Evolutionary conservation across 2,113 vertebrate genomes (phyloP).

Genomic region (Triplophysa rosa): DNA sequence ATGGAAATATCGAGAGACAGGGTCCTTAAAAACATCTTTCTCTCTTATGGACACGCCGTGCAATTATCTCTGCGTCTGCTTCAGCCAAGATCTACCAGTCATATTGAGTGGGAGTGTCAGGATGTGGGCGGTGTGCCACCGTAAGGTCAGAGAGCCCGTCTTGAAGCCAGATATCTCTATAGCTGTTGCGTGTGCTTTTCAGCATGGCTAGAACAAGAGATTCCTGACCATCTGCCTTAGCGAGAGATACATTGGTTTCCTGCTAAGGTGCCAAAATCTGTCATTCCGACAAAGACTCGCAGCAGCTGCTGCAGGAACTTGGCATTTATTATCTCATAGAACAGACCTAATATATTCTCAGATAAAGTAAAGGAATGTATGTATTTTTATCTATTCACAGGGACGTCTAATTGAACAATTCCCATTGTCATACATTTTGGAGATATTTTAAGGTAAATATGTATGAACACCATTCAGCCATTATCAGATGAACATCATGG

Average conservation of each 20-base stretch:
- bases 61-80: slow-evolving; percentile 75
- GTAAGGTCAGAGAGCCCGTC: slow-evolving; percentile 78
- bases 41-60: slow-evolving; percentile 72
- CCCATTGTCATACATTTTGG: too few relatives aligned
- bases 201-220: slow-evolving; percentile 59
- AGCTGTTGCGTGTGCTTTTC: slow-evolving; percentile 69
- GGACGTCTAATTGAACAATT: too few relatives aligned
- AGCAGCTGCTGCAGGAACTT: slow-evolving; percentile 33
- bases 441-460: too few relatives aligned
- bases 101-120: slow-evolving; percentile 70
- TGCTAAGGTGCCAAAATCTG: slow-evolving; percentile 43
- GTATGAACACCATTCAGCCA: too few relatives aligned
- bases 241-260: slow-evolving; percentile 62
- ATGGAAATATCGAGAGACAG: slow-evolving; percentile 71
- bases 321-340: slow-evolving; percentile 20
- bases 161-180: slow-evolving; percentile 73
- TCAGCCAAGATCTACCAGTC: slow-evolving; percentile 72
- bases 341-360: not conserved
- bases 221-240: slow-evolving; percentile 65
- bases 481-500: too few relatives aligned
- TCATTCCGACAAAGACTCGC: slow-evolving; percentile 14
- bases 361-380: not conserved
- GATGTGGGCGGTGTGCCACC: slow-evolving; percentile 73
- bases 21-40: slow-evolving; percentile 76
- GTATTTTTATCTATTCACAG: too few relatives aligned